A percentile compares a stretch with the other conserved stretches of the same genome.
Evolutionary conservation across 64 coral and sea anemone genomes (phyloP).

Genomic region (Cladopsammia gracilis): DNA sequence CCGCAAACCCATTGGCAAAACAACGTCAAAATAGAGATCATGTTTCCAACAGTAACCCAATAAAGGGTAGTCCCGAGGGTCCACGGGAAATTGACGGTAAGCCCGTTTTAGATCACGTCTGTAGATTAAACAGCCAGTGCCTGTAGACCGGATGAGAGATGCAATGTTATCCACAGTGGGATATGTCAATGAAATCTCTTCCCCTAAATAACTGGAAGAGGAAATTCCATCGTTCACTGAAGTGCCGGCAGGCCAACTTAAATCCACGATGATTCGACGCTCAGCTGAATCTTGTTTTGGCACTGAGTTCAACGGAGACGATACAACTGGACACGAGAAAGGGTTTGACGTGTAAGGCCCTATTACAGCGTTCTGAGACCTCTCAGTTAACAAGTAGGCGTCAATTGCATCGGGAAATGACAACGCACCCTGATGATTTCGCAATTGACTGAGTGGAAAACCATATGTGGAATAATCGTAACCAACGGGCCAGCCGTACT

Average conservation of each 20-base stretch:
- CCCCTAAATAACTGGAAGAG: background rate
- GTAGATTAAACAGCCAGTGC: background rate
- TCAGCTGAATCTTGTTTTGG: background rate
- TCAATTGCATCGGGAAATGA: background rate
- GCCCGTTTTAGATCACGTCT: background rate
- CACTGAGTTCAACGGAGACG: conserved; percentile 12
- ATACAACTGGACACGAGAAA: background rate
- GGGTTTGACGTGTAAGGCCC: background rate
- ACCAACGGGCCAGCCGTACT: background rate
- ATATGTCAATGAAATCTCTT: background rate
- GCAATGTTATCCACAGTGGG: background rate
- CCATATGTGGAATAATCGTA: background rate
- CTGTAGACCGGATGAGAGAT: background rate
- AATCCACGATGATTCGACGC: background rate
- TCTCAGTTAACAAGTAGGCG: background rate
- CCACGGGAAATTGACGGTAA: background rate
- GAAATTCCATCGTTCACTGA: background rate
- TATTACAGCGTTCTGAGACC: background rate
- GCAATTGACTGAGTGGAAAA: background rate
- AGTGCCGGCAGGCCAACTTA: too few species aligned
- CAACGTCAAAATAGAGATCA: too few species aligned
- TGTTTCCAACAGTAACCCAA: too few species aligned
- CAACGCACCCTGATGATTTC: background rate
- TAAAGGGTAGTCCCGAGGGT: background rate
- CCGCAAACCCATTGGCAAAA: background rate